These are phyloP conservation scores for Crocallis elinguaria DNA, from an alignment of 2,888 invertebrate genomes.

Conservation along the genomic window DNA sequence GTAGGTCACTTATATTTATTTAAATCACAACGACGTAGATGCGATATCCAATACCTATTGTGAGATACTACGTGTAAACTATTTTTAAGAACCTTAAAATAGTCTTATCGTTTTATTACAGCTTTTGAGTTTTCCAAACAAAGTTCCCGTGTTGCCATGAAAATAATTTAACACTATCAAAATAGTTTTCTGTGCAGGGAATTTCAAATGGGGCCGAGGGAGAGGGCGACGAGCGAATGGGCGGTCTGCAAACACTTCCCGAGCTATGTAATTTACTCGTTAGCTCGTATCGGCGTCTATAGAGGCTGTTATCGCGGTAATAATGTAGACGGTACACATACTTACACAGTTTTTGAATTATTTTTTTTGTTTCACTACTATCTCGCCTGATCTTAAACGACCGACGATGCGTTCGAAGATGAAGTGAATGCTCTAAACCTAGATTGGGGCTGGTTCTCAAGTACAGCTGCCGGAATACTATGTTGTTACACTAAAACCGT, in stretches of 20 bases:
- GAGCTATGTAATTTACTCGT: constrained; percentile 71
- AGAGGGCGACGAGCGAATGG: constrained; percentile 51
- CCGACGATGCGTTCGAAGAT: neutral
- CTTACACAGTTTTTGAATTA: neutral
- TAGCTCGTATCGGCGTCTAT: constrained; percentile 62
- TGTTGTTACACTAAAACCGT: too few relatives aligned
- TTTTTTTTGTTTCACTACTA: too few relatives aligned
- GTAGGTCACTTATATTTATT: neutral
- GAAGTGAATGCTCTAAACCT: too few relatives aligned
- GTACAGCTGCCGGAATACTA: too few relatives aligned
- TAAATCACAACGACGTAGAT: too few relatives aligned
- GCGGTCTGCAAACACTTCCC: constrained; percentile 70
- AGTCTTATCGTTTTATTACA: neutral
- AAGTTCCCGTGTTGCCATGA: constrained; percentile 23
- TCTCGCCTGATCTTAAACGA: too few relatives aligned
- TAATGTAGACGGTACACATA: constrained; percentile 10
- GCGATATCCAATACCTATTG: too few relatives aligned
- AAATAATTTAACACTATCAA: constrained; percentile 36
- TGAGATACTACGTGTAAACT: too few relatives aligned
- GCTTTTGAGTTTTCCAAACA: constrained; percentile 2
- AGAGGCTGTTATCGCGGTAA: constrained; percentile 31
- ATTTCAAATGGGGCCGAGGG: constrained; percentile 51
- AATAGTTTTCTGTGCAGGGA: constrained; percentile 49
- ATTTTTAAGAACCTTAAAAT: neutral
- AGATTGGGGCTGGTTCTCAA: too few relatives aligned